Base-by-base conservation (phyloP, 2,113 vertebrate species). In the Sitta europaea region DNA sequence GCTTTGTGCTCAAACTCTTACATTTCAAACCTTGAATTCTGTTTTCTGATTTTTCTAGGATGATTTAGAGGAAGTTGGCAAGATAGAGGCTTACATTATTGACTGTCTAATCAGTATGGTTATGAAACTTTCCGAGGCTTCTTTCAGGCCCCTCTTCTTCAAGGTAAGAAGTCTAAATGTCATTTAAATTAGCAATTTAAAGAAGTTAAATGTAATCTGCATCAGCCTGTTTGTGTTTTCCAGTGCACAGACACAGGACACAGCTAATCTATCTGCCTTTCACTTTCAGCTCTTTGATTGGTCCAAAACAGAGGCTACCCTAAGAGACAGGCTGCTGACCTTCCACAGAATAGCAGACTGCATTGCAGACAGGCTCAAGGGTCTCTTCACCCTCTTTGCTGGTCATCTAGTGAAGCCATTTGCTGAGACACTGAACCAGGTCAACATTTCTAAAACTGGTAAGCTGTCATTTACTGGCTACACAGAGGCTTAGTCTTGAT, bases 61-160 rank as follows among this genome's bases (percentile, higher is more conserved):
- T 45, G 97, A 99, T 48, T 97, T 99, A 88, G 97, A 98, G 51
- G 98, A 98, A 92, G 96, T 99, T 13, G 97, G 97, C 27, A 98
- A 97, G 82, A 97, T 98, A 5, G 99, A 99, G 83, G 97, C 97
- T 61, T 86, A 36, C 20, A 97, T 99, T 92, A 98, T 99, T 59
- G 98, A 98, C 86, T 99, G 98, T 95, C 98, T 99, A 24, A 76
- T 99, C 51, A 97, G 97, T 88, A 99, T 99, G 99, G 98, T 99
- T 82, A 98, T 99, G 97, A 99, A 99, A 77, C 98, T 99, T 70
- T 99, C 99, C 0, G 99, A 99, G 92, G 98, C 99, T 88, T 99
- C 99, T 3, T 99, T 99, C 98, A 98, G 99, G 47, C 99, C 99
- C 9, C 97, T 99, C 25, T 99, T 99, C 97, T 99, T 99, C 95